These are phyloP conservation scores for Esox masquinongy DNA, from an alignment of 2,797 vertebrate genomes.

Conservation along the genomic window DNA sequence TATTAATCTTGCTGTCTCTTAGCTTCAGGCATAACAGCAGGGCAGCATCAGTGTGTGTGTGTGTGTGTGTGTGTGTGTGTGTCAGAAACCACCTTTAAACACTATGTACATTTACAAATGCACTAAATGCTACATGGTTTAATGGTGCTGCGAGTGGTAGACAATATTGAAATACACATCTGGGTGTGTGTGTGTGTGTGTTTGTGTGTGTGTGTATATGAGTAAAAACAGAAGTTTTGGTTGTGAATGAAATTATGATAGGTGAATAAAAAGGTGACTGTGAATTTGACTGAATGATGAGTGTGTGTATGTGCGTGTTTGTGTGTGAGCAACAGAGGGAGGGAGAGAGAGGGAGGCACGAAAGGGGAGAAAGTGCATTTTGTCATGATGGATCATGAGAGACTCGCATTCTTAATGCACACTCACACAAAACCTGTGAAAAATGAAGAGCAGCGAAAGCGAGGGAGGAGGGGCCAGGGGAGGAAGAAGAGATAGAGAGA, in stretches of 20 bases:
- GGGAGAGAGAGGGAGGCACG: conserved; percentile 25
- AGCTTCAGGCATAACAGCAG: conserved; percentile 78
- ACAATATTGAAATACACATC: too few relatives aligned
- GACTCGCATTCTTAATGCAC: conserved; percentile 71
- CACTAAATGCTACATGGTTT: too few relatives aligned
- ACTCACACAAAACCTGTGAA: conserved; percentile 71
- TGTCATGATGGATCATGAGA: conserved; percentile 71
- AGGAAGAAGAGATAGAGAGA: conserved; percentile 38
- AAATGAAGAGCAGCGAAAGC: conserved; percentile 57
- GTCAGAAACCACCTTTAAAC: neutral
- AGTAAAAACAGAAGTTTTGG: conserved; percentile 34
- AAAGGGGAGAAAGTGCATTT: conserved; percentile 66
- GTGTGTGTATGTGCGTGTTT: conserved; percentile 10
- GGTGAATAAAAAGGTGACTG: conserved; percentile 13
- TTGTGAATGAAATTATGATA: conserved; percentile 62
- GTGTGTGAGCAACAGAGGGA: conserved; percentile 3
- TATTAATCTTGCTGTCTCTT: conserved; percentile 82
- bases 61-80: conserved; percentile 32
- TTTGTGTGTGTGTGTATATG: conserved; percentile 24
- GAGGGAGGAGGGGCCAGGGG: conserved; percentile 9
- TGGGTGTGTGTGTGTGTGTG: conserved; percentile 37
- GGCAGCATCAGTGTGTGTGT: conserved; percentile 65
- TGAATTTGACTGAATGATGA: conserved; percentile 6
- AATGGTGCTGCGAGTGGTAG: too few relatives aligned
- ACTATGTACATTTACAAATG: conserved; percentile 26